Conservation (phyloP, 2,797 vertebrate species). For the Intellagama lesueurii region DNA sequence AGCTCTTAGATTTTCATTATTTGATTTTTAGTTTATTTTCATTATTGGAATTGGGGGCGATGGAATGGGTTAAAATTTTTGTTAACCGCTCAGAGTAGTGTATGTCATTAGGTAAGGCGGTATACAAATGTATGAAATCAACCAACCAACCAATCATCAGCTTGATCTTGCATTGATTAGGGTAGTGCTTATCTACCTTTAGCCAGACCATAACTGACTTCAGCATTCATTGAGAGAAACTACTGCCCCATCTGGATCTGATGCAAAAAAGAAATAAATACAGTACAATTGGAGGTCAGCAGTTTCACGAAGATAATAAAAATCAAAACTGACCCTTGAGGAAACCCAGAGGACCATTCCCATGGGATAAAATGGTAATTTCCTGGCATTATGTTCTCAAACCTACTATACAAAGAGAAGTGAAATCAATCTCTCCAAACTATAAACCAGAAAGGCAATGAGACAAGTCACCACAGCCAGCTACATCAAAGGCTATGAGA, state of each 20-base stretch:
- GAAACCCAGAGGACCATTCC: not conserved
- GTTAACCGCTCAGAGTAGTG: no score
- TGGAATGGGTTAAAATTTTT: no score
- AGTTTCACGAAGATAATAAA: not conserved
- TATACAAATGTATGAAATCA: no score
- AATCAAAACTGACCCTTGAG: no score
- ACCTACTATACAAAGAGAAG: not conserved
- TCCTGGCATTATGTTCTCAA: not conserved
- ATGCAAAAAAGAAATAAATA: not conserved
- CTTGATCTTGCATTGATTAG: not conserved
- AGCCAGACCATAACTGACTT: not conserved
- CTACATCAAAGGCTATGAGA: not conserved
- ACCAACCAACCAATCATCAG: no score
- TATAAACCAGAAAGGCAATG: not conserved
- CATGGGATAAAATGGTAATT: not conserved
- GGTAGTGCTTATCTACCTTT: not conserved
- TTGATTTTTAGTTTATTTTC: no score
- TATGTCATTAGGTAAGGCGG: no score
- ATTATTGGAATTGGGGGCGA: no score
- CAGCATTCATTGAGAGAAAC: not conserved
- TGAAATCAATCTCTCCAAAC: not conserved
- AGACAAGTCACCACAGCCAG: not conserved
- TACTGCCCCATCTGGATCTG: not conserved
- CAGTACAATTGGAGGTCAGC: not conserved
- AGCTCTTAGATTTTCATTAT: no score